Evolutionary conservation across 2,888 invertebrate species (phyloP), one percentile per base, ranked within the genome.

Genomic region (Dioctria linearis): DNA sequence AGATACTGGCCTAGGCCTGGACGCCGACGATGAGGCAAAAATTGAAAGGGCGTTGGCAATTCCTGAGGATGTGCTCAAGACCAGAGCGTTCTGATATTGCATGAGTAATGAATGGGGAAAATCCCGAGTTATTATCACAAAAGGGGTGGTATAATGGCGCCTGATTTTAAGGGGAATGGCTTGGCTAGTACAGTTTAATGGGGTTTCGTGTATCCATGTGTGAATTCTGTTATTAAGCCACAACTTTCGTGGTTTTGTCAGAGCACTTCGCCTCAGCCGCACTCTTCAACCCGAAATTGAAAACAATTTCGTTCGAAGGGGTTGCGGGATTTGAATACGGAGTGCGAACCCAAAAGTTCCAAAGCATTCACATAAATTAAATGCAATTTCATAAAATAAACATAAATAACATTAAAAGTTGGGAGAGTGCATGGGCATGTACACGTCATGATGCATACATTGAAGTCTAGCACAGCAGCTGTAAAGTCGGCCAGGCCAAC

Each of bases 371-470:
- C 66, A 78, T 81, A 81, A 81, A 78, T 81, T 81, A 81, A 78
- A 78, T 78, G 80, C 80, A 78, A 80, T 80, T 69, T 75, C 80
- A 76, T 76, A 80, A 73, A 75, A 80, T 80, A 69, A 69, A 63
- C 59, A 78, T 71, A 81, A 80, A 81, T 81, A 81, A 78, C 78
- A 78, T 81, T 81, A 81, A 81, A 81, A 81, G 76, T 78, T 43
- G 54, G 39, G 46, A 61, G 25, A 46, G 6, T 66, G 66, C 43
- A 66, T 42, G 66, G n/a, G 42, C 66, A 66, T 61, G 61, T 61
- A 37, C 11, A 54, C n/a, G 54, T n/a, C 6, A 54, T 8, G 6
- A 4, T n/a, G 54, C 54, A 54, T 11, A 54, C 5, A 46, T 6
- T 46, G 0, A 8, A 46, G 11, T 54, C 25, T 25, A 25, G 25